Evolutionary conservation across 2,888 invertebrate species (phyloP).

Genomic region (Drosophila parthenogenetica): DNA sequence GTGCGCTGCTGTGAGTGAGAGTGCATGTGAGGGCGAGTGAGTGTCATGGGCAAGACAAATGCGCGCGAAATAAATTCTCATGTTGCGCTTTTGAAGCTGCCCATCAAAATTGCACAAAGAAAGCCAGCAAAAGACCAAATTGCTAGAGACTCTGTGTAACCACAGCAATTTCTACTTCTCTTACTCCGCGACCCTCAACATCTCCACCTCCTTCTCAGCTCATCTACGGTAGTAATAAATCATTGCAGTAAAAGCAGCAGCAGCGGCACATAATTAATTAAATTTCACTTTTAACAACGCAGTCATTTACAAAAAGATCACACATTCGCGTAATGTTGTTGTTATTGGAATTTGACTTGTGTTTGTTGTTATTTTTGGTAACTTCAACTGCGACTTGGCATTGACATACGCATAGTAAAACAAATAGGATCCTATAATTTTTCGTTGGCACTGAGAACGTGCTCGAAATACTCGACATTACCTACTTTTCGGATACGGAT

Average conservation of each 20-base stretch:
- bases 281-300: constrained; percentile 66
- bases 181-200: not conserved
- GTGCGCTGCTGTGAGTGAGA: constrained; percentile 28
- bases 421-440: constrained; percentile 69
- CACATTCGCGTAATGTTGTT: constrained; percentile 56
- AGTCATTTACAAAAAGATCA: constrained; percentile 52
- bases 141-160: constrained; percentile 22
- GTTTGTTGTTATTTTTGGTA: not conserved
- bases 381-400: constrained; percentile 57
- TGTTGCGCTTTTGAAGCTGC: constrained; percentile 74
- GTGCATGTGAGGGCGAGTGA: constrained; percentile 43
- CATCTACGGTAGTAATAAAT: constrained; percentile 56
- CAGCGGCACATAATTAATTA: constrained; percentile 71
- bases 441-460: constrained; percentile 45
- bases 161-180: not conserved
- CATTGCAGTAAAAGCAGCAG: constrained; percentile 51
- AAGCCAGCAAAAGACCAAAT: constrained; percentile 27
- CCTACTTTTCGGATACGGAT: not conserved
- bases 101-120: constrained; percentile 70
- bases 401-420: constrained; percentile 69
- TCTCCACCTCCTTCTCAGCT: not conserved
- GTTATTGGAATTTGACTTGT: constrained; percentile 10
- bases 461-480: constrained; percentile 57
- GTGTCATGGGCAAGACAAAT: constrained; percentile 69
- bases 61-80: constrained; percentile 76